Base-by-base conservation (phyloP, 2,113 vertebrate species). In the Ammospiza nelsoni region DNA sequence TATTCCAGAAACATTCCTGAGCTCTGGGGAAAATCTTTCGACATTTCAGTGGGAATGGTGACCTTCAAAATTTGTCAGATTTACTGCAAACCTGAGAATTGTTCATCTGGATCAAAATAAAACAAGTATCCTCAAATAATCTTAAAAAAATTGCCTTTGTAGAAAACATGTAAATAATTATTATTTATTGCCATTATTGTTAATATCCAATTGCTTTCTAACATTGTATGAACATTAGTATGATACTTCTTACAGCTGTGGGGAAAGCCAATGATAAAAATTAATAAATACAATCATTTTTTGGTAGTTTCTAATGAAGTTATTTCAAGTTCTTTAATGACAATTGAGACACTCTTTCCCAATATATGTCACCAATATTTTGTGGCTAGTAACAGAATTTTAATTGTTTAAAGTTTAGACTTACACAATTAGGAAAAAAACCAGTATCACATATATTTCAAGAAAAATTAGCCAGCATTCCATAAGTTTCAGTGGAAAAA, bases 31-130 rank as follows among this genome's bases (percentile, higher is more conserved):
- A 93, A 66, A 33, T 73, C 11, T 59, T 76, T 51, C 62, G 25
- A 33, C 0, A 1, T 52, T 83, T 84, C 31, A 73, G 0, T 57
- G 25, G 22, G 2, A 9, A n/a, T 62, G 9, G 4, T 46, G 59
- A 62, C 8, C 11, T 87, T 81, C 35, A 43, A 81, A 66, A 35
- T 86, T 66, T 61, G 16, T 55, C n/a, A 77, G 5, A 82, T 71
- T 81, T 66, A 39, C 23, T 79, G 11, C 19, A 86, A 92, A 55
- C 3, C 4, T 49, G 22, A 77, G 12, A 79, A 62, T 35, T 65
- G 2, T 52, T 76, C 24, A 69, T 63, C 29, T 11, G 65, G 23
- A 16, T 59, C 19, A 23, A 66, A 75, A 91, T 44, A 71, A 67
- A 87, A 31, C 0, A 43, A 74, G 37, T 69, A 57, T 14, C 1